Percentiles rank a stretch among this genome's conserved stretches.
phyloP scores from a whole-genome alignment of 2,113 vertebrate species.

The Mesitornis unicolor region DNA sequence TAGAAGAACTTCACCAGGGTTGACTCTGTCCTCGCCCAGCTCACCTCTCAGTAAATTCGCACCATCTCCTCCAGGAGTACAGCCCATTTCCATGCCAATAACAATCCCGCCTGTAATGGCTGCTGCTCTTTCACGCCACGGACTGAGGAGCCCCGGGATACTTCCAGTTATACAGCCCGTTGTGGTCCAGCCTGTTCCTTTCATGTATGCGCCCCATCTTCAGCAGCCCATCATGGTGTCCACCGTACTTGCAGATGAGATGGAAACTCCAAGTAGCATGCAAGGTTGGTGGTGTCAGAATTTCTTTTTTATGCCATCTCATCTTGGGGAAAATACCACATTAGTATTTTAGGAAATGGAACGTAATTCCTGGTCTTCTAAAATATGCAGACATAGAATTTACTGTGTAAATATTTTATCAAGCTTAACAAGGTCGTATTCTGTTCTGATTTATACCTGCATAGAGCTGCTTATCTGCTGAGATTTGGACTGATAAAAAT shows the following conservation, averaged over 20 bases:
- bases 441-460: not conserved
- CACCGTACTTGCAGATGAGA: constrained; percentile 78
- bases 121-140: constrained; percentile 77
- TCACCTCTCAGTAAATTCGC: constrained; percentile 78
- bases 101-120: constrained; percentile 83
- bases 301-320: not conserved
- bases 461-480: not conserved
- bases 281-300: constrained; percentile 73
- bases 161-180: constrained; percentile 88
- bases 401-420: not conserved
- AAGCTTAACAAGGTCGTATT: not conserved
- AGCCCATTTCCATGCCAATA: constrained; percentile 75
- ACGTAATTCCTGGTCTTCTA: not conserved
- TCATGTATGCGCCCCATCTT: constrained; percentile 88
- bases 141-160: constrained; percentile 82
- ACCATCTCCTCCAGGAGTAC: constrained; percentile 66
- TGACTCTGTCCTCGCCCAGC: constrained; percentile 72
- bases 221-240: constrained; percentile 87
- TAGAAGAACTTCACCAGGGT: constrained; percentile 73
- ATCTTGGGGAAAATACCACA: not conserved
- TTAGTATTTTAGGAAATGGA: not conserved
- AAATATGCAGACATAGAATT: not conserved
- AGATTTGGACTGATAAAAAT: not conserved
- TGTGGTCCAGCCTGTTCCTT: constrained; percentile 86
- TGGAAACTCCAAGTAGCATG: constrained; percentile 77